Percentiles rank a stretch among this genome's conserved stretches.
Evolutionary conservation across 2,888 invertebrate species (phyloP).

Genomic region (Therioaphis trifolii): DNA sequence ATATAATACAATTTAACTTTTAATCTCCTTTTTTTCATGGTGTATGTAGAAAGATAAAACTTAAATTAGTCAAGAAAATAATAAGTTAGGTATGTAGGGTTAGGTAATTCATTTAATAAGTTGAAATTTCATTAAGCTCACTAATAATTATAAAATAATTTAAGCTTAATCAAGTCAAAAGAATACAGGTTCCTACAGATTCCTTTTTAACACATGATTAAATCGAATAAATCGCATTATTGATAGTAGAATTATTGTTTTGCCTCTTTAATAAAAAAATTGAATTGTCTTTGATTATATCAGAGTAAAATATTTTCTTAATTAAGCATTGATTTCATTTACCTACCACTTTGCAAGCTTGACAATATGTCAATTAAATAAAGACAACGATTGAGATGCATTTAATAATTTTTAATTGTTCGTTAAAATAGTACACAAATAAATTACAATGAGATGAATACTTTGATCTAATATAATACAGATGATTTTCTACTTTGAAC

Average conservation of each 20-base stretch:
- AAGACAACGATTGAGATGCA: no score
- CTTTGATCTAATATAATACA: neutral
- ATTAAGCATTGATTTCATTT: neutral
- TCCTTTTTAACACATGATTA: neutral
- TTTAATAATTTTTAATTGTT: neutral
- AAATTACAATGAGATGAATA: constrained; percentile 16
- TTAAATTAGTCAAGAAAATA: neutral
- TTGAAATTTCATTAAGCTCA: no score
- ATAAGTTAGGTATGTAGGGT: neutral
- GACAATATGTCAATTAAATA: neutral
- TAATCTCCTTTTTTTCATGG: constrained; percentile 49
- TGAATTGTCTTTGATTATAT: no score
- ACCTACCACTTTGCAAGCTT: neutral
- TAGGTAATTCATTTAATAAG: neutral
- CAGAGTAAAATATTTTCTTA: no score
- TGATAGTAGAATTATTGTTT: no score
- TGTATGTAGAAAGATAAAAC: no score
- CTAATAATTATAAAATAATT: neutral
- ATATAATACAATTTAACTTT: neutral
- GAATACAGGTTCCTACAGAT: neutral
- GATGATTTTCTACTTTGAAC: constrained; percentile 9
- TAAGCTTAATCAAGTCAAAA: neutral
- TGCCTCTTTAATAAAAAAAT: no score
- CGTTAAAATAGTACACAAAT: constrained; percentile 13
- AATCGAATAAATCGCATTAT: neutral